phyloP scores from a whole-genome alignment of 2,888 invertebrate genomes.

The Eristalis tenax region DNA sequence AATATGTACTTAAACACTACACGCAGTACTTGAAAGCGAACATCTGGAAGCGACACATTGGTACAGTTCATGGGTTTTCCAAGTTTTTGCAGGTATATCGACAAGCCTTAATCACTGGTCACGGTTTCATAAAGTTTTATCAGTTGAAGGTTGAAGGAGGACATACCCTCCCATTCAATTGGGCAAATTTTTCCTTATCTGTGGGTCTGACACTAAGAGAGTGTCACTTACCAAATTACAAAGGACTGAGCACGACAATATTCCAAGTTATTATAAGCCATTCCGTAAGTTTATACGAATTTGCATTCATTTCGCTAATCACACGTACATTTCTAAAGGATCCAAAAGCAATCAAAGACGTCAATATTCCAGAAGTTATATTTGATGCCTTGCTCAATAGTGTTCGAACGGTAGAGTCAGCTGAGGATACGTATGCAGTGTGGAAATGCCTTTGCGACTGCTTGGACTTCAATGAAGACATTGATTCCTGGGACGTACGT shows the following conservation, averaged over 20 bases:
- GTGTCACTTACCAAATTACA: constrained; percentile 76
- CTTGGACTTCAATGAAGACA: constrained; percentile 75
- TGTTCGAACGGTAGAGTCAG: constrained; percentile 74
- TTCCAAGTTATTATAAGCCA: constrained; percentile 75
- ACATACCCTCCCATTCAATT: constrained; percentile 48
- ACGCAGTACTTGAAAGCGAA: constrained; percentile 75
- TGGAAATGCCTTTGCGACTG: constrained; percentile 79
- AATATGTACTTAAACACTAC: constrained; percentile 75
- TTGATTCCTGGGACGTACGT: constrained; percentile 75
- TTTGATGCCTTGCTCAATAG: constrained; percentile 77
- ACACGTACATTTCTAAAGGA: constrained; percentile 63
- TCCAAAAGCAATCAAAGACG: constrained; percentile 73
- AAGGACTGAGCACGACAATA: constrained; percentile 76
- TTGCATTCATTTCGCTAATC: background rate
- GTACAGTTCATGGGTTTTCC: constrained; percentile 76
- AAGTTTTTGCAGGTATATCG: constrained; percentile 75
- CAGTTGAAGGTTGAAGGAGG: constrained; percentile 65
- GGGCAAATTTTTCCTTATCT: constrained; percentile 77
- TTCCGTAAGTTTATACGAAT: constrained; percentile 73
- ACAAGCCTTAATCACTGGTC: background rate
- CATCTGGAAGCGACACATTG: constrained; percentile 78
- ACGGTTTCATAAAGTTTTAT: background rate
- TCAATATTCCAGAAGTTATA: constrained; percentile 78
- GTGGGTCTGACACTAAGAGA: constrained; percentile 78
- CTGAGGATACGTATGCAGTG: constrained; percentile 72